phyloP scores from a whole-genome alignment of 1,140 invertebrate genomes.

The Oreohelix idahoensis region DNA sequence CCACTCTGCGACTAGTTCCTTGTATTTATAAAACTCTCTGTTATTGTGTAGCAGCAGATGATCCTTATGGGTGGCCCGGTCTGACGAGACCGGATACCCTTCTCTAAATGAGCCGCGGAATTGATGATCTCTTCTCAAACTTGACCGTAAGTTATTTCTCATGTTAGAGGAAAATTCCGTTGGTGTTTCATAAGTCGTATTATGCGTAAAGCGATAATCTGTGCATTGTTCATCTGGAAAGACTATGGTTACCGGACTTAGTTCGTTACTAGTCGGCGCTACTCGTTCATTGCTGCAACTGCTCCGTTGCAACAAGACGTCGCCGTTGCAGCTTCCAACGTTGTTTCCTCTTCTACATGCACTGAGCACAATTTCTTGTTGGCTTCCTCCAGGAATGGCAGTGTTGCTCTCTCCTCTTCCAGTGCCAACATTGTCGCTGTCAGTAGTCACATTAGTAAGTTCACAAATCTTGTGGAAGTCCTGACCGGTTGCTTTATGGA shows the following conservation, averaged over 20 bases:
- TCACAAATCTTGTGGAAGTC: neutral
- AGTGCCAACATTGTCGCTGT: no score
- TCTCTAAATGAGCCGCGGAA: constrained; percentile 21
- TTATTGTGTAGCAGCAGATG: neutral
- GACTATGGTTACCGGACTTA: neutral
- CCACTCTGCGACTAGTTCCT: constrained; percentile 83
- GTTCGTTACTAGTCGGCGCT: neutral
- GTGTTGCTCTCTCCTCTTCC: neutral
- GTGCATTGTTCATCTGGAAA: neutral
- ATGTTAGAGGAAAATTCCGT: neutral
- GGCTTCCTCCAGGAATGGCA: neutral
- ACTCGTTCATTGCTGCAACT: constrained; percentile 14
- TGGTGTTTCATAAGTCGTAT: neutral
- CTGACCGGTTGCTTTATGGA: neutral
- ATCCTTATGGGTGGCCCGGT: neutral
- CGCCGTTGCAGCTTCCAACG: constrained; percentile 10
- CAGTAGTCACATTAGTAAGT: neutral
- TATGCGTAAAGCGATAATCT: neutral
- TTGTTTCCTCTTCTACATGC: neutral
- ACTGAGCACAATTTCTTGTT: neutral
- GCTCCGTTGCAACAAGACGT: neutral
- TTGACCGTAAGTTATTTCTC: neutral
- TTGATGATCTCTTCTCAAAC: constrained; percentile 9
- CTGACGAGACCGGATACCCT: neutral
- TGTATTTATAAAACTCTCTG: constrained; percentile 25